These are phyloP conservation scores for Heliconius nattereri DNA, from an alignment of 1,140 invertebrate genomes.

Conservation along the genomic window DNA sequence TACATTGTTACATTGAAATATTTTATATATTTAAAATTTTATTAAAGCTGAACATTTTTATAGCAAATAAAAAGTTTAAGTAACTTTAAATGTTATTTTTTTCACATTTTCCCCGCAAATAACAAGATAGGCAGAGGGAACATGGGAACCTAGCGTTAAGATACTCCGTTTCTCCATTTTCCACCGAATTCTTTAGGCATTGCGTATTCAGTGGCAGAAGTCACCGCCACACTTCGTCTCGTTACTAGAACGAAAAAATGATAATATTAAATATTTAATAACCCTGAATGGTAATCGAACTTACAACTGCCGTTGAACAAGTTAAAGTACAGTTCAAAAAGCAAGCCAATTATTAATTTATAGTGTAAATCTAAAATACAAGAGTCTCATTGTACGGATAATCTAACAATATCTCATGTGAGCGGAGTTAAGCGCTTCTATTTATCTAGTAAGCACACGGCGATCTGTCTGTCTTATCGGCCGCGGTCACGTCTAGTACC, in stretches of 20 bases:
- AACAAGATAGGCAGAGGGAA: too few relatives aligned
- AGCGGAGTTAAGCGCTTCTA: conserved; percentile 25
- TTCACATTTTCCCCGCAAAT: too few relatives aligned
- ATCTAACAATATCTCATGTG: conserved; percentile 25
- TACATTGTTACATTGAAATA: neutral
- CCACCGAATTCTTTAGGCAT: too few relatives aligned
- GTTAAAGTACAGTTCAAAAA: neutral
- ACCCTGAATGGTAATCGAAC: too few relatives aligned
- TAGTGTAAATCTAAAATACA: conserved; percentile 20
- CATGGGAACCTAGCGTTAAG: too few relatives aligned
- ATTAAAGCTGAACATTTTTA: neutral
- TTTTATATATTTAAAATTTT: neutral
- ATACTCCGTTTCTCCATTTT: too few relatives aligned
- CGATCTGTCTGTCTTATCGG: conserved; percentile 30
- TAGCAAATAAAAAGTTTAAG: too few relatives aligned
- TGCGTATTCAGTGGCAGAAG: too few relatives aligned
- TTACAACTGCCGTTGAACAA: neutral
- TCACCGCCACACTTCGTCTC: too few relatives aligned
- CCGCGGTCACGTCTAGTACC: conserved; percentile 22
- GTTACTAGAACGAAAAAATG: too few relatives aligned
- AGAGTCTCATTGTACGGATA: conserved; percentile 18
- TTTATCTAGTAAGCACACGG: conserved; percentile 23
- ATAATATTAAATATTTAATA: too few relatives aligned
- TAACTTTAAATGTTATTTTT: too few relatives aligned
- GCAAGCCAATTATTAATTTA: neutral